Conservation (phyloP, 53 echinoderm and acorn worm genomes). For the Actinopyga echinites region DNA sequence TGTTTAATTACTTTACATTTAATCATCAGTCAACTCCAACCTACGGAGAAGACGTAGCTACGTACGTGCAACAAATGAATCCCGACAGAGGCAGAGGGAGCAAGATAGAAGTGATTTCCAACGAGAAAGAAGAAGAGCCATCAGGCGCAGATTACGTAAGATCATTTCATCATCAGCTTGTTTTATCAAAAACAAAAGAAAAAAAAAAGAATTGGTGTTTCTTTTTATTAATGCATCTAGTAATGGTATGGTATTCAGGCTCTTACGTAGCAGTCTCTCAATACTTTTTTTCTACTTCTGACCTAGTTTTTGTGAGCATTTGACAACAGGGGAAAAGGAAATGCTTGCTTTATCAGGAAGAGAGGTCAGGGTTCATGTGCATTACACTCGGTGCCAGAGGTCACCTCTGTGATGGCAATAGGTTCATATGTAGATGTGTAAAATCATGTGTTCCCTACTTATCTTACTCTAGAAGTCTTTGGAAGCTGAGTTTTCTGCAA, state of each 20-base stretch:
- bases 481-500: no score
- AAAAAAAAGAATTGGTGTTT: no score
- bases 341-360: not conserved
- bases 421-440: no score
- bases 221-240: no score
- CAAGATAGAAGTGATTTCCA: conserved; percentile 36
- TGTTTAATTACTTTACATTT: no score
- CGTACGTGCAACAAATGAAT: conserved; percentile 87
- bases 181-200: no score
- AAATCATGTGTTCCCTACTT: no score
- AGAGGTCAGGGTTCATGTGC: no score
- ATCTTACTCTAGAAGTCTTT: no score
- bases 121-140: conserved; percentile 57
- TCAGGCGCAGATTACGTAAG: conserved; percentile 29
- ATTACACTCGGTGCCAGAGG: no score
- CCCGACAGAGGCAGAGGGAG: conserved; percentile 63
- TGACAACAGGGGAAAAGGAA: not conserved
- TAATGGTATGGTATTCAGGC: not conserved
- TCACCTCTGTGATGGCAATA: no score
- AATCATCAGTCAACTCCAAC: conserved; percentile 75
- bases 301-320: not conserved
- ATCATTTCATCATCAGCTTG: not conserved
- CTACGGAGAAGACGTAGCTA: conserved; percentile 76
- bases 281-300: no score
- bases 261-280: not conserved